phyloP scores from a whole-genome alignment of 64 coral and sea anemone genomes.

The Porites australiensis region DNA sequence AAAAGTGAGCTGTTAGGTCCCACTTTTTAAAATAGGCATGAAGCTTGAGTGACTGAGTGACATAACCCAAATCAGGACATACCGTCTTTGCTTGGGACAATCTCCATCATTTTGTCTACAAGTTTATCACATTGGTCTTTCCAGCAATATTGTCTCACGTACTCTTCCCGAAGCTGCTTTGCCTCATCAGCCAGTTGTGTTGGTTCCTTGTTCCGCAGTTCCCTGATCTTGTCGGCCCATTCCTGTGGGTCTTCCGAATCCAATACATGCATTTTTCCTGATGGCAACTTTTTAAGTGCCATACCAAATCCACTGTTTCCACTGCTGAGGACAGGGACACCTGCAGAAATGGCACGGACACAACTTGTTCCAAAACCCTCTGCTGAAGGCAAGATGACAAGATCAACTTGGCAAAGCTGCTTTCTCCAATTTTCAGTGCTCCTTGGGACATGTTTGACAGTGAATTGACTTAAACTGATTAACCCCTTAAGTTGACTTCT shows the following conservation, averaged over 20 bases:
- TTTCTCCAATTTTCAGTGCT: background rate
- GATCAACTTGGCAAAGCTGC: background rate
- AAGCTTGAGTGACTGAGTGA: too few species aligned
- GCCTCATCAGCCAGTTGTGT: background rate
- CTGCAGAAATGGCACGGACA: conserved; percentile 43
- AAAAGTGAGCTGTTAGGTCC: too few species aligned
- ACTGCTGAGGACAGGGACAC: conserved; percentile 28
- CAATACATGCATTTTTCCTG: background rate
- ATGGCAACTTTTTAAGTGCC: conserved; percentile 32
- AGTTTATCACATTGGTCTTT: background rate
- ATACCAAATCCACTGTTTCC: conserved; percentile 37
- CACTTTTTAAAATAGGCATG: too few species aligned
- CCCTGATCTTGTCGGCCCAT: conserved; percentile 21
- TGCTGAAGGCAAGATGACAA: conserved; percentile 27
- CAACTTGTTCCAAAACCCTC: conserved; percentile 39
- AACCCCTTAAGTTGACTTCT: background rate
- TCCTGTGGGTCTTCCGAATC: background rate
- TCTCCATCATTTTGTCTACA: conserved; percentile 17
- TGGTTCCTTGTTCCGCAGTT: background rate
- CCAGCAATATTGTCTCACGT: conserved; percentile 16
- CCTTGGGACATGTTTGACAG: background rate
- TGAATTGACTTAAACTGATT: background rate
- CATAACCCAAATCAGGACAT: background rate
- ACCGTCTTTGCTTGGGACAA: conserved; percentile 39
- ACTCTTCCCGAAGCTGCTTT: conserved; percentile 10